Percentiles rank a stretch among this genome's conserved stretches.
phyloP scores from a whole-genome alignment of 2,797 vertebrate genomes.

The Fringilla coelebs region DNA sequence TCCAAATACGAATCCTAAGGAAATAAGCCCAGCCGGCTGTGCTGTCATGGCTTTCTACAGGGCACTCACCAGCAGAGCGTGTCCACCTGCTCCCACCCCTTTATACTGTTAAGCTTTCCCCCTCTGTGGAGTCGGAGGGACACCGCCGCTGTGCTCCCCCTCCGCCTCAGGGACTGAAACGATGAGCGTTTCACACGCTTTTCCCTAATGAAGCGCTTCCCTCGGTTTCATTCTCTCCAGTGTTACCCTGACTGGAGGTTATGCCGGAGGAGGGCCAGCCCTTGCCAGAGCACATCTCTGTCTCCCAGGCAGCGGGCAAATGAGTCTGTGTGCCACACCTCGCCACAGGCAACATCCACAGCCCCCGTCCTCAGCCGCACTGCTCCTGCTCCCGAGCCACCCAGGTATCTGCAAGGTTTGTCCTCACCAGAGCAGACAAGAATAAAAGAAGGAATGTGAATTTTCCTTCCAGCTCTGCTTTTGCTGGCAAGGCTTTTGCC shows the following conservation, averaged over 20 bases:
- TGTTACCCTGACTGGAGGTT: background rate
- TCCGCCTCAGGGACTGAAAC: background rate
- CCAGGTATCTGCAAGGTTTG: background rate
- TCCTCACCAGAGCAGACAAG: background rate
- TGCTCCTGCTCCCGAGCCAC: background rate
- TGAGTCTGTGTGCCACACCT: background rate
- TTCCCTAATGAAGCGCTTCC: background rate
- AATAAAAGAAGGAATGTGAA: background rate
- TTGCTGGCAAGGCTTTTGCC: background rate
- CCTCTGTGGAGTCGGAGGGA: too few relatives aligned
- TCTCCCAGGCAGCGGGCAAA: background rate
- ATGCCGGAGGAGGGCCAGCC: background rate
- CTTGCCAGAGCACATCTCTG: accelerated
- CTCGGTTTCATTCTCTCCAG: background rate
- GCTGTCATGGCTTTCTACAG: background rate
- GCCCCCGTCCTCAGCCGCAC: accelerated
- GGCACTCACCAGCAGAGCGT: accelerated
- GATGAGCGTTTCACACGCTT: background rate
- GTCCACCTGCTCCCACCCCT: background rate
- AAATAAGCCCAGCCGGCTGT: background rate
- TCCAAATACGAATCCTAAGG: background rate
- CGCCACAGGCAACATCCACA: accelerated
- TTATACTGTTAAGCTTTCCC: accelerated
- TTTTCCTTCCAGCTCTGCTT: background rate
- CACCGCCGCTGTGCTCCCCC: background rate